Conservation (phyloP, 2,797 vertebrate genomes). For the Oryzias sinensis region DNA sequence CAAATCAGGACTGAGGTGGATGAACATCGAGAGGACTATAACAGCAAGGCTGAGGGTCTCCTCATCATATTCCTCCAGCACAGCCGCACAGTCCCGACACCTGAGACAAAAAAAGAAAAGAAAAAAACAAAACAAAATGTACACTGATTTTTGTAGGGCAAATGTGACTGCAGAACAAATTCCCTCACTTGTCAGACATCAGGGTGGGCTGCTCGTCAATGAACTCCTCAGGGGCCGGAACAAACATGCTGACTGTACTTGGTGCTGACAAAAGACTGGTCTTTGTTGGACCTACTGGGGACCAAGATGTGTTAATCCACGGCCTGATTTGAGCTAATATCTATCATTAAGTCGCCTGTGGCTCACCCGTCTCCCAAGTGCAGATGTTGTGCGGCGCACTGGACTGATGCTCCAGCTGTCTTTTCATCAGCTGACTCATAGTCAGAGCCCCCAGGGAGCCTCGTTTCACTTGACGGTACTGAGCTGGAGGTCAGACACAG, state of each 20-base stretch:
- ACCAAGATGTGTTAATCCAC: background rate
- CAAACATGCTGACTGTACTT: conserved; percentile 98
- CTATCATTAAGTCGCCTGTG: background rate
- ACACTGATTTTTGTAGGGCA: no score
- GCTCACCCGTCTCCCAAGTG: conserved; percentile 95
- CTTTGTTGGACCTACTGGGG: conserved; percentile 87
- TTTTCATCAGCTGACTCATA: conserved; percentile 98
- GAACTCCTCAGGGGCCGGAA: conserved; percentile 96
- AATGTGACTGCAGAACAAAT: background rate
- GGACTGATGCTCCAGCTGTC: conserved; percentile 97
- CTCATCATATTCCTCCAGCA: conserved; percentile 97
- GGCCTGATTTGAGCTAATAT: background rate
- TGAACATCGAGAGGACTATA: conserved; percentile 95
- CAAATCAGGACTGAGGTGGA: conserved; percentile 95
- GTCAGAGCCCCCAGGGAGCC: conserved; percentile 95
- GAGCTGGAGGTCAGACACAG: conserved; percentile 80
- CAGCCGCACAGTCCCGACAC: conserved; percentile 95
- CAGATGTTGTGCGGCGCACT: conserved; percentile 97
- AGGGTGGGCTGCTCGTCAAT: conserved; percentile 94
- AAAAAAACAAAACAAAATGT: background rate
- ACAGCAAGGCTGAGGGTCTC: conserved; percentile 94
- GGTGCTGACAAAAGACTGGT: conserved; percentile 95
- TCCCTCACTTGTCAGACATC: conserved; percentile 92
- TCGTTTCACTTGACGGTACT: conserved; percentile 97
- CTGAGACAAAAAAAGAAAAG: conserved; percentile 61